Evolutionary conservation across 2,888 invertebrate genomes (phyloP).

Genomic region (Stictocephala bisonia): DNA sequence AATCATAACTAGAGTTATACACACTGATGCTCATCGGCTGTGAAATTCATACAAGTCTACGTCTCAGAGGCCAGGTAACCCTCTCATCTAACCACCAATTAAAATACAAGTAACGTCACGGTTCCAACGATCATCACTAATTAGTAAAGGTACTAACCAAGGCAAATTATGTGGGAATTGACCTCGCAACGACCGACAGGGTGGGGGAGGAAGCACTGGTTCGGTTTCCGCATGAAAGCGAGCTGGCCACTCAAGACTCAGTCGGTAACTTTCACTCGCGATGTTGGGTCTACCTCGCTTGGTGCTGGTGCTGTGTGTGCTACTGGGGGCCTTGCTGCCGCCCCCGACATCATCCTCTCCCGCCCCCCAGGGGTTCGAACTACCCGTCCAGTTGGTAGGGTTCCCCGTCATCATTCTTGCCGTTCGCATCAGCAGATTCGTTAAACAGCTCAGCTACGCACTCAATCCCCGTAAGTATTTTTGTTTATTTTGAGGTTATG

Average conservation of each 20-base stretch:
- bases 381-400: conserved; percentile 87
- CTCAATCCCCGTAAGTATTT: conserved; percentile 79
- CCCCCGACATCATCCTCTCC: conserved; percentile 33
- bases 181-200: background rate
- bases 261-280: conserved; percentile 20
- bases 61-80: no score
- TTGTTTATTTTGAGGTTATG: background rate
- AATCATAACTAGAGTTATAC: no score
- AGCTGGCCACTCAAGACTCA: background rate
- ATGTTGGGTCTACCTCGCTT: conserved; percentile 28
- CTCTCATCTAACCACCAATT: no score
- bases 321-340: background rate
- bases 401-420: conserved; percentile 85
- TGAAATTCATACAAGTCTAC: no score
- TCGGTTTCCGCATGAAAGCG: conserved; percentile 33
- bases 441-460: conserved; percentile 85
- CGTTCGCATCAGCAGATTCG: conserved; percentile 82
- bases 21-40: no score
- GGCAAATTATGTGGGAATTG: conserved; percentile 10
- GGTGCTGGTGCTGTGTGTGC: conserved; percentile 19
- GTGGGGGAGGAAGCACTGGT: background rate
- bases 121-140: background rate
- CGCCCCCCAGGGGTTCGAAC: conserved; percentile 68
- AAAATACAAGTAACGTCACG: background rate
- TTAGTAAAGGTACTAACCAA: background rate